Base-by-base conservation (phyloP, 1,140 invertebrate species). In the Doryteuthis pealeii region DNA sequence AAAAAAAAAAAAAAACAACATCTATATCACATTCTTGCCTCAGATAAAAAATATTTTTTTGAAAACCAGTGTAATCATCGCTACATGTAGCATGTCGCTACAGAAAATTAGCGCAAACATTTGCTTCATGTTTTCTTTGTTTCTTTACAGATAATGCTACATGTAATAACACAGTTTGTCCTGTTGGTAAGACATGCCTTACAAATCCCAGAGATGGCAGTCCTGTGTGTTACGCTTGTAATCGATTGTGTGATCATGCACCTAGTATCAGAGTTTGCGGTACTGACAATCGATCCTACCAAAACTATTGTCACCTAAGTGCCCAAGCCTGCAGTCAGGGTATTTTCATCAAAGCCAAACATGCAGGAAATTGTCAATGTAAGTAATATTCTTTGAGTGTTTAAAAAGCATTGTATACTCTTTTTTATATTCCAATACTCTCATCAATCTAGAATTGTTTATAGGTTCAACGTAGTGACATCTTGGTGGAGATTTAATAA, bases 161-260 rank as follows among this genome's bases (percentile, higher is more conserved):
- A 31, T 96, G 94, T 87, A 89, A 90, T 45, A 91, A 90, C 33
- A 91, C 95, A 75, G 89, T 90, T 68, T 96, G 95, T 87, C 90
- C 91, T 70, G 89, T 92, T 62, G 91, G 92, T 2, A 92, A 95
- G 86, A 91, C 90, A 15, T 96, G 95, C 88, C 89, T 96, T 79
- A 90, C 90, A 67, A 93, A 95, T 82, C 89, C 91, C 71, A 88
- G 89, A 62, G 92, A 91, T 6, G 91, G 91, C 15, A 90, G 91
- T 78, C 94, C 95, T 1, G 88, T 92, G 45, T 77, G 71, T 69
- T 31, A 69, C 45, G 67, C 69, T 74, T 76, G 72, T 70, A 68
- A 66, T 43, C 33, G 28, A 30, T 40, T 69, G 30, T 62, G 54
- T 62, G 54, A 62, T 1, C 54, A 62, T 62, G 54, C 26, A 18